Conservation (phyloP, 1,140 invertebrate species). For the Zophobas atratus region DNA sequence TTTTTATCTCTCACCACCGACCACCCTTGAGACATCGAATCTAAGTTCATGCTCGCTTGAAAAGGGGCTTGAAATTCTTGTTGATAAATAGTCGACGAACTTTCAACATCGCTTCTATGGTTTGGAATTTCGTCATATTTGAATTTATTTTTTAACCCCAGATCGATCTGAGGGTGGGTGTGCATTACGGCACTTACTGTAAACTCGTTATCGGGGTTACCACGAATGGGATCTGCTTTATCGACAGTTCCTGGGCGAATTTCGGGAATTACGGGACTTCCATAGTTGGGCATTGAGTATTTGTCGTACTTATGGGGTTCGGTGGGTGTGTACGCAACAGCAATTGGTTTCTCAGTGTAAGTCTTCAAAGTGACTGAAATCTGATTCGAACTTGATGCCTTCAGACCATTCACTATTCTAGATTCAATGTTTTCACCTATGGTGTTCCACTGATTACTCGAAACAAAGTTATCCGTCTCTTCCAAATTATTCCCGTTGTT, state of each 20-base stretch:
- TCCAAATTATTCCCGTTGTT: slow-evolving; percentile 55
- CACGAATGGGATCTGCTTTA: slow-evolving; percentile 45
- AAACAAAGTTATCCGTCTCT: slow-evolving; percentile 53
- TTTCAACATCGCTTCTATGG: slow-evolving; percentile 53
- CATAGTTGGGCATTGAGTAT: slow-evolving; percentile 67
- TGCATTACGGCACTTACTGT: slow-evolving; percentile 67
- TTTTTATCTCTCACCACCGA: slow-evolving; percentile 72
- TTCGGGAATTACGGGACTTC: slow-evolving; percentile 68
- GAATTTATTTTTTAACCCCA: slow-evolving; percentile 52
- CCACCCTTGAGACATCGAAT: slow-evolving; percentile 74
- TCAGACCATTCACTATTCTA: slow-evolving; percentile 57
- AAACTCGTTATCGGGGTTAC: slow-evolving; percentile 61
- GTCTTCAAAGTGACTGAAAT: slow-evolving; percentile 66
- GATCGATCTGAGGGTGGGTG: slow-evolving; percentile 58
- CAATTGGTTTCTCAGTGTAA: slow-evolving; percentile 70
- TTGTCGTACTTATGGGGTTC: slow-evolving; percentile 63
- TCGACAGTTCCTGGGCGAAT: slow-evolving; percentile 60
- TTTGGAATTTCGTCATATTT: slow-evolving; percentile 45
- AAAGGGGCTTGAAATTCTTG: slow-evolving; percentile 80
- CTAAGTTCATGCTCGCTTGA: slow-evolving; percentile 76
- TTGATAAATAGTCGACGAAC: slow-evolving; percentile 24
- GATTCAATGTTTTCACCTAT: slow-evolving; percentile 61
- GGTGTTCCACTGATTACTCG: slow-evolving; percentile 66
- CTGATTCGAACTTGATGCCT: slow-evolving; percentile 58
- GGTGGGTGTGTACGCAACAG: slow-evolving; percentile 71